phyloP scores from a whole-genome alignment of 2,113 vertebrate genomes.

The Pangasianodon gigas region DNA sequence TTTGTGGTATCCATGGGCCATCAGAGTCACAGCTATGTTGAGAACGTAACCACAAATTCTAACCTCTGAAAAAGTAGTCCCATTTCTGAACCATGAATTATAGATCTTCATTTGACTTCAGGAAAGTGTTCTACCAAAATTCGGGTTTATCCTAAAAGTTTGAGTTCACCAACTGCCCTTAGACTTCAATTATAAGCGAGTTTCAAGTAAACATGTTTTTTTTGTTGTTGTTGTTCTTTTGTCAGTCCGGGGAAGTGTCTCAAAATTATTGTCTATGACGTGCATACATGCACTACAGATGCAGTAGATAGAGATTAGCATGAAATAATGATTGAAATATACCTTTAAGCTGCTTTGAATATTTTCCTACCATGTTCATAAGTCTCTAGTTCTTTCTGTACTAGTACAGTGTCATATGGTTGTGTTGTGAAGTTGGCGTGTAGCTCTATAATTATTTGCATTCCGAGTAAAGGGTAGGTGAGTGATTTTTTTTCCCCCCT shows the following conservation, averaged over 20 bases:
- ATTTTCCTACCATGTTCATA: background rate
- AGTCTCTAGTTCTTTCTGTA: background rate
- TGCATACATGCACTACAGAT: background rate
- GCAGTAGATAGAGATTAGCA: background rate
- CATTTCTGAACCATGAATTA: background rate
- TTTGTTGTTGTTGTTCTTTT: background rate
- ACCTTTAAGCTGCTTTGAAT: background rate
- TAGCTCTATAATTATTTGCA: constrained; percentile 22
- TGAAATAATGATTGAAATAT: background rate
- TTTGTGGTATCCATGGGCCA: background rate
- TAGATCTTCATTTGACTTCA: background rate
- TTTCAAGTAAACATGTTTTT: background rate
- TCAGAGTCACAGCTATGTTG: background rate
- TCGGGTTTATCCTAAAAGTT: background rate
- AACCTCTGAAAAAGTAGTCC: background rate
- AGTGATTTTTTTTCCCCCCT: constrained; percentile 41
- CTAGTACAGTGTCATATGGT: background rate
- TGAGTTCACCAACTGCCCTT: background rate
- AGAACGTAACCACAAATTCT: background rate
- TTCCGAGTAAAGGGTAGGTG: constrained; percentile 49
- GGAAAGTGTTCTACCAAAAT: background rate
- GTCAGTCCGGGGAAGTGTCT: background rate
- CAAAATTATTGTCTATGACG: background rate
- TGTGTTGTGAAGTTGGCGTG: background rate
- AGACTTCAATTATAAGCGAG: background rate